Conservation (phyloP, 1,140 invertebrate species). For the Semibalanus balanoides region DNA sequence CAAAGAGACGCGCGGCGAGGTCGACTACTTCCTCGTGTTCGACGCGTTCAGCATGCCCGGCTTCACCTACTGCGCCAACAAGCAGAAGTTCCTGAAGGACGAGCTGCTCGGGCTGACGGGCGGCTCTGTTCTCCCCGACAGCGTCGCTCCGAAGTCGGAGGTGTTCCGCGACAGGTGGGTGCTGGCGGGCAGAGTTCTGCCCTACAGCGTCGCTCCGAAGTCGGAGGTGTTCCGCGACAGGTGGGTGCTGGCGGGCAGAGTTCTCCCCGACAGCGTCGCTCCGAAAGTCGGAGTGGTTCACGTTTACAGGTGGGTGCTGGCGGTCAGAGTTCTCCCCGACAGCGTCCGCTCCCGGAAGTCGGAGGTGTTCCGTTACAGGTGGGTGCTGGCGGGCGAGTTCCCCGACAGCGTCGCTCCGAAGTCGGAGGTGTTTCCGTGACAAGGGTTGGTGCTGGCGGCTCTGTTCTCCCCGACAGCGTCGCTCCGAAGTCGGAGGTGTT, state of each 20-base stretch:
- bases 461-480: too few relatives aligned
- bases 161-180: neutral
- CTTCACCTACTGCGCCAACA: neutral
- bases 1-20: neutral
- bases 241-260: too few relatives aligned
- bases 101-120: neutral
- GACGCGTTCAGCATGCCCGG: neutral
- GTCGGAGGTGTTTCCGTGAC: too few relatives aligned
- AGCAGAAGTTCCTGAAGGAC: neutral
- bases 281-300: too few relatives aligned
- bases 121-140: neutral
- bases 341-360: too few relatives aligned
- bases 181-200: neutral
- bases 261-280: too few relatives aligned
- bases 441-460: too few relatives aligned
- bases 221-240: neutral
- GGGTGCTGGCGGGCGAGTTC: neutral
- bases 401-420: neutral
- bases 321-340: too few relatives aligned
- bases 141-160: neutral
- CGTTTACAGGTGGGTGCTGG: too few relatives aligned
- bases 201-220: neutral
- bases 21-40: neutral
- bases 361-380: too few relatives aligned
- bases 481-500: too few relatives aligned